Evolutionary conservation across 2,113 vertebrate genomes (phyloP), one percentile per base, ranked within the genome.

Genomic region (Oceanodroma tethys): DNA sequence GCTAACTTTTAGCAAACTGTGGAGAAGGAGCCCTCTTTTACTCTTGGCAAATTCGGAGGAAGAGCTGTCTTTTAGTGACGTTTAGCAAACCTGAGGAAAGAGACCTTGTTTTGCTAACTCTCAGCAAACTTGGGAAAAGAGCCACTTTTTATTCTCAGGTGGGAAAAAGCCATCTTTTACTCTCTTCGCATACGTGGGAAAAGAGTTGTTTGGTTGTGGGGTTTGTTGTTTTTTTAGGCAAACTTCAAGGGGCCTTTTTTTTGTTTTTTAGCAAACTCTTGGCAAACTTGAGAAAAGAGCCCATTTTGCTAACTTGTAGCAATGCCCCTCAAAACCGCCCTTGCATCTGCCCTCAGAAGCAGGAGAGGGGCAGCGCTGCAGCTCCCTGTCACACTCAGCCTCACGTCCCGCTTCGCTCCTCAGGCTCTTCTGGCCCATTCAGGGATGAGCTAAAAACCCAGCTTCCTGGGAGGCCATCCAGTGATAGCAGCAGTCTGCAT

Each of bases 401-500:
- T 52, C 10, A 1, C 4, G 1, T 15, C 21, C 73, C 10, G 4
- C 27, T 81, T 27, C 2, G 2, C 40, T 65, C 36, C 47, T 17
- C 55, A 25, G 40, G 48, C 43, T 66, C 23, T 29, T 65, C n/a
- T 29, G 59, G 53, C 38, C 48, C 27, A 7, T 71, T 74, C 58
- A 36, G 59, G 30, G 92, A 71, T 70, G 53, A 87, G 70, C 50
- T 91, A 48, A 85, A 92, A 81, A 26, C 36, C 25, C 80, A 6
- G 42, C 86, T 90, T 86, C n/a, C 82, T 50, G 90, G 88, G 81
- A 96, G 71, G 6, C 67, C 66, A 67, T 91, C 93, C 89, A 93
- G 82, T 70, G 74, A 74, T 58, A 93, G 90, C 79, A 48, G 53
- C 86, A 34, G 90, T 92, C 81, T 83, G 93, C 97, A 97, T 98